Conservation (phyloP, 2,113 vertebrate genomes). For the Zosterops hypoxanthus region DNA sequence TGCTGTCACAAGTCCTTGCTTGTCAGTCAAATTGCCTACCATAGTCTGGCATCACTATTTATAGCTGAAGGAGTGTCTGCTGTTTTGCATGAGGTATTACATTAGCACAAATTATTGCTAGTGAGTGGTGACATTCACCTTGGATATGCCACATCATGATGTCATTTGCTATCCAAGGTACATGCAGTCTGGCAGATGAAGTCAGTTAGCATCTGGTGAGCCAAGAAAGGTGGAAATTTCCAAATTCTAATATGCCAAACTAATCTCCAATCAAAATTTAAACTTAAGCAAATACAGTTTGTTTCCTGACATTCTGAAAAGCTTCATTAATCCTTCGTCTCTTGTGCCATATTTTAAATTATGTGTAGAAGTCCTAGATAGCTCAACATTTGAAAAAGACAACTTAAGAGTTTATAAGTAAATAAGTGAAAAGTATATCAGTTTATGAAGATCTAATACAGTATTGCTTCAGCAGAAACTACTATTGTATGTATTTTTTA, state of each 20-base stretch:
- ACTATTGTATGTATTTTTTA: not conserved
- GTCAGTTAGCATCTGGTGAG: constrained; percentile 4
- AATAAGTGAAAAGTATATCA: not conserved
- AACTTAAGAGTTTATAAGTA: not conserved
- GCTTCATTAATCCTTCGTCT: not conserved
- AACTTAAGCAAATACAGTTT: not conserved
- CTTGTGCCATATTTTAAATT: not conserved
- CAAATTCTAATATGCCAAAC: not conserved
- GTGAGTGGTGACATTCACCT: constrained; percentile 47
- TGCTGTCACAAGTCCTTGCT: not conserved
- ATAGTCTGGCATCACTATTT: constrained; percentile 45
- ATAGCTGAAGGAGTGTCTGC: constrained; percentile 26
- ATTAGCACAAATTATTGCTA: constrained; percentile 55
- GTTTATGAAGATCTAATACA: not conserved
- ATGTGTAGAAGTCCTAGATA: not conserved
- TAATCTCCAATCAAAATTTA: not conserved
- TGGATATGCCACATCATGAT: constrained; percentile 30
- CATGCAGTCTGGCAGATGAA: not conserved
- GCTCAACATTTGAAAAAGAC: not conserved
- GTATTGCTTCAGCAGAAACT: not conserved
- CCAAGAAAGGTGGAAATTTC: not conserved
- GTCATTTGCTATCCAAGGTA: constrained; percentile 35
- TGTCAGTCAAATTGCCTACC: constrained; percentile 33
- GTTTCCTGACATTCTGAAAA: not conserved
- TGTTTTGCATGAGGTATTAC: constrained; percentile 52